Evolutionary conservation across 2,797 vertebrate species (phyloP), one percentile per base, ranked within the genome.

Genomic region (Remorina albescens): DNA sequence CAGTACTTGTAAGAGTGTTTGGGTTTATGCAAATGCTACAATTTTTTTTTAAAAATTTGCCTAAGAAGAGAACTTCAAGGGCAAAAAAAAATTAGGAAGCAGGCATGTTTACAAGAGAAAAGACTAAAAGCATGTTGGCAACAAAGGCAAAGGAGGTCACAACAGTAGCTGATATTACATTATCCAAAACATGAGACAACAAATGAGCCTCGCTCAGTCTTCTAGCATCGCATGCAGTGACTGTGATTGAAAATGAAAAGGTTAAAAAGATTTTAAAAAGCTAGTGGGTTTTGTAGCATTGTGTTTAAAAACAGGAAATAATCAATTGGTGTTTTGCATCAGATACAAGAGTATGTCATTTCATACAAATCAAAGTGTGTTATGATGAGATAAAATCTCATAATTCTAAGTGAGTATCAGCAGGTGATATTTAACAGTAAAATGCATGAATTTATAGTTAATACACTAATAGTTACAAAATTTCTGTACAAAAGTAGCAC

Each of bases 21-120:
- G 19, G 37, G 25, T 70, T 60, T 25, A 57, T 63, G 67, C 36
- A 23, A 32, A 32, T 30, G n/a, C 46, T 49, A 12, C 6, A n/a
- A 49, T n/a, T n/a, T n/a, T n/a, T n/a, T n/a, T n/a, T n/a, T n/a
- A 47, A 23, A 47, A 49, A 46, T 10, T 46, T 34, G 25, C 34
- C 44, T 49, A 18, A 12, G n/a, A 18, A n/a, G 32, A n/a, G 8
- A 18, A 28, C 16, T 49, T 13, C 44, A 26, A 0, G 4, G 16
- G 5, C 30, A 32, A 55, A 49, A 16, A 63, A 1, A 23, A 10
- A 8, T 46, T 2, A 34, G 6, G 6, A 0, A 15, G 37, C 3
- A 12, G 13, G 12, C 37, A 12, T 39, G 11, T 39, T 39, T 39
- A 15, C 12, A 15, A 13, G 37, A 67, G 4, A 13, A n/a, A 6